Evolutionary conservation across 2,113 vertebrate genomes (phyloP).

Genomic region (Cephalopterus ornatus): DNA sequence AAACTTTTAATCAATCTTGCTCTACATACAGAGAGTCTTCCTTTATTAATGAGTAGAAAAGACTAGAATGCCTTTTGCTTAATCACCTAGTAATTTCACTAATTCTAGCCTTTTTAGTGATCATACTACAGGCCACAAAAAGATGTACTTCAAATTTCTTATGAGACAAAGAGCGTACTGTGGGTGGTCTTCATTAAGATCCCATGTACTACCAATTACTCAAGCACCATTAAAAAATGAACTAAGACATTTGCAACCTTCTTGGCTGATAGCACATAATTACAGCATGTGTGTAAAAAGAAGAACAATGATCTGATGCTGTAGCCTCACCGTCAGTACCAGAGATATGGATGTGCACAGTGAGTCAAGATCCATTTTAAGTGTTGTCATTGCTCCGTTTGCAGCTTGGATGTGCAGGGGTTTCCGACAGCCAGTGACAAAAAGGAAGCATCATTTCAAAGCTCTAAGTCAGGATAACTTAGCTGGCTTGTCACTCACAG

Average conservation of each 20-base stretch:
- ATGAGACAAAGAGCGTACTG: not conserved
- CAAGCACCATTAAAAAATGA: not conserved
- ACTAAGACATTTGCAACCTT: not conserved
- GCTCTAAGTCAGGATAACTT: not conserved
- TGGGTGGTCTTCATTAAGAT: not conserved
- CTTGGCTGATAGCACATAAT: not conserved
- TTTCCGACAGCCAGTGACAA: not conserved
- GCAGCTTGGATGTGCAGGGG: not conserved
- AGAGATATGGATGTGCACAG: not conserved
- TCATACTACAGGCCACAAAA: not conserved
- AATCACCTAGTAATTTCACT: not conserved
- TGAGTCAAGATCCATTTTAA: not conserved
- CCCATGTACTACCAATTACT: not conserved
- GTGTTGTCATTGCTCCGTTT: not conserved
- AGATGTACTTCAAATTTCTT: not conserved
- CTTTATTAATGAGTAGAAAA: not conserved
- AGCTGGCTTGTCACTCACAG: not conserved
- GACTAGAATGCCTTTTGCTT: not conserved
- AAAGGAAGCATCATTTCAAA: not conserved
- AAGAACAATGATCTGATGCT: not conserved
- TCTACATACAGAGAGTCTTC: not conserved
- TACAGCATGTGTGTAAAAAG: not conserved
- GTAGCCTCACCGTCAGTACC: not conserved
- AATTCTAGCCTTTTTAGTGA: not conserved
- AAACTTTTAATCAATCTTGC: not conserved